Base-by-base conservation (phyloP, 2,113 vertebrate species). In the Brachypodius melanocephalos region DNA sequence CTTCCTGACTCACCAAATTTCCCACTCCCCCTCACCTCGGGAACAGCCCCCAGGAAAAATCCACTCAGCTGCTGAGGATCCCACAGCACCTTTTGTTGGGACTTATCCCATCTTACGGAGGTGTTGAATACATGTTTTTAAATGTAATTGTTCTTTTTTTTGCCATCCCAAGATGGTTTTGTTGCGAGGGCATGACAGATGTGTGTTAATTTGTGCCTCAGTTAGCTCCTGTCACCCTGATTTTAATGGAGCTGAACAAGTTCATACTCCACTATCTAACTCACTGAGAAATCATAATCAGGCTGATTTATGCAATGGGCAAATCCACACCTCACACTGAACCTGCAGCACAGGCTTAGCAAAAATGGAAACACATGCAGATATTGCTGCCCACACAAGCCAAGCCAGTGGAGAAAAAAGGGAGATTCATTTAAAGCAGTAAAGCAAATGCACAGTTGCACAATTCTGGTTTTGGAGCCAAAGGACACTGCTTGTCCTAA, bases 171-270 rank as follows among this genome's bases (percentile, higher is more conserved):
- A 52, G 73, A 67, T 0, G 12, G 29, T 66, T 95, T 90, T 76
- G 42, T 57, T 49, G 68, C 0, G 2, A 90, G 54, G 71, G n/a
- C 76, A 81, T 89, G 90, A 83, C 46, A 88, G 83, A 73, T 63
- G 34, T 40, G 75, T 46, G 72, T 76, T 90, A 92, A 94, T 92
- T 76, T 61, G 66, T 89, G 69, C 72, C 51, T 92, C 46, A 58
- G 34, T 79, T 55, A 65, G 67, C 21, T 95, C 69, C 78, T 66
- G 62, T 93, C 85, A 82, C 81, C 62, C 77, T 91, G 84, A 89
- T 81, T 94, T 94, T 92, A 95, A 91, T 62, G 34, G 66, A 89
- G 45, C 77, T 46, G 81, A 92, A 92, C 89, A 85, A 94, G 84
- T 94, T 91, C 85, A 79, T 65, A 78, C 0, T 0, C 62, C 38